phyloP scores from a whole-genome alignment of 2,797 vertebrate species.

The Anableps anableps region DNA sequence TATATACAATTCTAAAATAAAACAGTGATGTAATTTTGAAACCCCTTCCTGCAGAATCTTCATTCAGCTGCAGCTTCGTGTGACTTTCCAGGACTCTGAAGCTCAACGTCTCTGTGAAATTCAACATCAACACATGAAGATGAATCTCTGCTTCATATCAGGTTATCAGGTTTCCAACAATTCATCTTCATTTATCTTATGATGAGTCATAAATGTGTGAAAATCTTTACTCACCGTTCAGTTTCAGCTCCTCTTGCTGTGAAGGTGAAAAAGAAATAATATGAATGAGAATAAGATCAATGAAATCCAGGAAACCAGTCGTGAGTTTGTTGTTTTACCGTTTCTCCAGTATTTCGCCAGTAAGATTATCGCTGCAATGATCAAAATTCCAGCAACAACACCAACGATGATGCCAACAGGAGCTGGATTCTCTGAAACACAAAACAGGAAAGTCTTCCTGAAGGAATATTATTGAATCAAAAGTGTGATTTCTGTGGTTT shows the following conservation, averaged over 20 bases:
- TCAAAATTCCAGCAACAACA: too few relatives aligned
- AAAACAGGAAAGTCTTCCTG: not conserved
- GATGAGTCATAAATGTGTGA: not conserved
- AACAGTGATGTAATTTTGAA: too few relatives aligned
- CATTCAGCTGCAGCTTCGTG: too few relatives aligned
- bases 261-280: not conserved
- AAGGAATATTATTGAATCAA: not conserved
- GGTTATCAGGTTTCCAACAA: too few relatives aligned
- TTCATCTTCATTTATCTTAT: too few relatives aligned
- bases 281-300: not conserved
- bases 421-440: not conserved
- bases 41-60: too few relatives aligned
- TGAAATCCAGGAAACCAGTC: not conserved
- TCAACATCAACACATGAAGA: too few relatives aligned
- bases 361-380: too few relatives aligned
- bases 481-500: not conserved
- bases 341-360: not conserved
- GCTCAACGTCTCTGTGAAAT: too few relatives aligned
- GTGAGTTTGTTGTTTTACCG: not conserved
- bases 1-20: too few relatives aligned
- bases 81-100: too few relatives aligned
- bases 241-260: not conserved
- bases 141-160: too few relatives aligned
- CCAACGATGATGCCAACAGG: not conserved
- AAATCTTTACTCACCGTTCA: not conserved